Evolutionary conservation across 2,113 vertebrate genomes (phyloP).

Genomic region (Egretta garzetta): DNA sequence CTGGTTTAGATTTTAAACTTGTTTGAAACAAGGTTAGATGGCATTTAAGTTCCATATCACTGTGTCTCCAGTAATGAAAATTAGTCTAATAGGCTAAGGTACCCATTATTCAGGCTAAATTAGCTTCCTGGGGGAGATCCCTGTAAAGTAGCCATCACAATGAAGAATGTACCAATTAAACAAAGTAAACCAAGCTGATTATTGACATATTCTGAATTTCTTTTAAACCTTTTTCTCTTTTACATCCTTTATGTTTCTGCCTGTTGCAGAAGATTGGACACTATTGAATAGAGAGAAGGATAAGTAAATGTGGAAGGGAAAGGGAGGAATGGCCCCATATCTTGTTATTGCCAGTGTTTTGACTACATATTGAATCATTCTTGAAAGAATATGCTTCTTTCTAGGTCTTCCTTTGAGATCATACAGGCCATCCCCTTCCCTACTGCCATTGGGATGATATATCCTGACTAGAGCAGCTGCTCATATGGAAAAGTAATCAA

Average conservation of each 20-base stretch:
- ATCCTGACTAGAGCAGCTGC: background rate
- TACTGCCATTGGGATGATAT: background rate
- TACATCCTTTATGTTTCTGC: background rate
- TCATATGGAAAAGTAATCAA: background rate
- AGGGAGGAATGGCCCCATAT: background rate
- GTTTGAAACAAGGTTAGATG: constrained; percentile 23
- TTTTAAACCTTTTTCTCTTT: background rate
- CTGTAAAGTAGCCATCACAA: constrained; percentile 44
- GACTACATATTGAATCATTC: background rate
- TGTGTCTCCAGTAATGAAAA: constrained; percentile 49
- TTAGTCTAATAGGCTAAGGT: constrained; percentile 46
- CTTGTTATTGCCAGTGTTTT: background rate
- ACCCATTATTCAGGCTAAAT: constrained; percentile 55
- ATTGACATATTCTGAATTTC: constrained; percentile 36
- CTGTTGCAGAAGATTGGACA: background rate
- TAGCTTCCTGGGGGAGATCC: constrained; percentile 53
- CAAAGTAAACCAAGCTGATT: constrained; percentile 48
- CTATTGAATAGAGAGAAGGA: background rate
- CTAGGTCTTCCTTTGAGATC: background rate
- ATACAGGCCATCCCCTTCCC: background rate
- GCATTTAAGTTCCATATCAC: constrained; percentile 36
- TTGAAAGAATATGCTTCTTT: background rate
- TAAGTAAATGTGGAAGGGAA: background rate
- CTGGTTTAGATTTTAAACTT: constrained; percentile 39
- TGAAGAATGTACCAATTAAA: constrained; percentile 55